A percentile compares a stretch with the other conserved stretches of the same genome.
These are phyloP conservation scores for Philopotamus ludificatus DNA, from an alignment of 1,140 invertebrate genomes.

Conservation along the genomic window DNA sequence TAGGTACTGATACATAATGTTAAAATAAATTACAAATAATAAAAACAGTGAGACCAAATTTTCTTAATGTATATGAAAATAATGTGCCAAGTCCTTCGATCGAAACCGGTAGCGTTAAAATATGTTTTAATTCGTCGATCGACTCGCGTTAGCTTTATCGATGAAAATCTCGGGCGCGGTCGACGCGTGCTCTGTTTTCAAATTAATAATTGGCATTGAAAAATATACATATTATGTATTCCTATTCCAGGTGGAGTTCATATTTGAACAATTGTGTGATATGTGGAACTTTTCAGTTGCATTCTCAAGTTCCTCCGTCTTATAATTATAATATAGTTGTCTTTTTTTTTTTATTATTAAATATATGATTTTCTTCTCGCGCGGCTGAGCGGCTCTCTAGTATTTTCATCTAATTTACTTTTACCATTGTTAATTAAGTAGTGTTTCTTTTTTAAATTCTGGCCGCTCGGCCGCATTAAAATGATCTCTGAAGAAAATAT, in stretches of 20 bases:
- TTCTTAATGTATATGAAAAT: conserved; percentile 40
- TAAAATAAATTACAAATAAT: conserved; percentile 35
- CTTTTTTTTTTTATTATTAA: conserved; percentile 42
- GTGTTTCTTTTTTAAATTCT: conserved; percentile 28
- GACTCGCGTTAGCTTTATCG: not conserved
- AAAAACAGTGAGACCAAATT: conserved; percentile 43
- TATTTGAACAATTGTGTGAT: conserved; percentile 41
- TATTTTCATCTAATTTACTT: conserved; percentile 13
- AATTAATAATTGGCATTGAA: conserved; percentile 19
- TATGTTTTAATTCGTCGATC: conserved; percentile 7
- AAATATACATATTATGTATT: conserved; percentile 25
- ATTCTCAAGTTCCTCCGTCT: conserved; percentile 42
- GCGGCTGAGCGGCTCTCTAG: conserved; percentile 23
- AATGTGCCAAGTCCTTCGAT: conserved; percentile 41
- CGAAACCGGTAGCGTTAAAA: conserved; percentile 34
- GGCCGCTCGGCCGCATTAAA: conserved; percentile 35
- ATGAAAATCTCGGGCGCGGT: not conserved
- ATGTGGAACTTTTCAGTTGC: conserved; percentile 42
- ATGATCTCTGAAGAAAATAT: conserved; percentile 40
- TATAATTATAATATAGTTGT: conserved; percentile 41
- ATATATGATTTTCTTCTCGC: conserved; percentile 34
- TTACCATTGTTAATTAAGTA: conserved; percentile 36
- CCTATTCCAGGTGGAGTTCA: conserved; percentile 41
- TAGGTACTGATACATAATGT: conserved; percentile 29
- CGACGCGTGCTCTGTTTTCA: not conserved